Evolutionary conservation across 2,888 invertebrate genomes (phyloP), one percentile per base, ranked within the genome.

Genomic region (Cryptocephalus primarius): DNA sequence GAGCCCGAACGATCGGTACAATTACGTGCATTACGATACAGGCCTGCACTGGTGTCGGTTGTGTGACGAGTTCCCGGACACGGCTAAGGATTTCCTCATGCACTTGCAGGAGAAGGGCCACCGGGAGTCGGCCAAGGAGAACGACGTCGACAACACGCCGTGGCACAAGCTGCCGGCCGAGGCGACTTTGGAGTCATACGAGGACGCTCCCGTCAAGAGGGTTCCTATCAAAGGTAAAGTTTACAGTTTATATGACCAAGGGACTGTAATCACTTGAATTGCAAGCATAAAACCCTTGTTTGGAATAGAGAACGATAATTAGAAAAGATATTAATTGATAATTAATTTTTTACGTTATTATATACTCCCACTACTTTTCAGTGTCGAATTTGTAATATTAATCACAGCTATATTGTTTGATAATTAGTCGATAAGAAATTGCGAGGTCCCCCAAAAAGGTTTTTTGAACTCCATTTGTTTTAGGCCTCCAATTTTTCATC

Each of bases 41-140:
- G 89, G 89, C 72, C 82, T 88, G 77, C 89, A 90, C 66, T 91
- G 91, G 91, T 91, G 90, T 67, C 78, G 88, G 46, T 79, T 83
- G 42, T 91, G 91, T 71, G 83, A 88, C 67, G 83, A 85, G 59
- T 91, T 91, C 68, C 90, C 90, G 32, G 80, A 85, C 62, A 87
- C 88, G 2, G 89, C 89, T 43, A 88, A 88, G 67, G 88, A 88
- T 66, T 87, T 85, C 67, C 72, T 91, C 56, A 82, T 83, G 67
- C 91, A 91, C 74, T 76, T 90, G 57, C 90, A 90, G 65, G 79
- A 82, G 44, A 77, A 80, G 51, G 82, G 83, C 34, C 91, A 91
- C 72, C 82, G 82, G 62, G 79, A 82, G 69, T 76, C 58, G 53
- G 65, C 60, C 48, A 66, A 79, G 71, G 76, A 77, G 59, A 72